A percentile compares a stretch with the other conserved stretches of the same genome.
phyloP scores from a whole-genome alignment of 2,113 vertebrate species.

The Peucedramus taeniatus region DNA sequence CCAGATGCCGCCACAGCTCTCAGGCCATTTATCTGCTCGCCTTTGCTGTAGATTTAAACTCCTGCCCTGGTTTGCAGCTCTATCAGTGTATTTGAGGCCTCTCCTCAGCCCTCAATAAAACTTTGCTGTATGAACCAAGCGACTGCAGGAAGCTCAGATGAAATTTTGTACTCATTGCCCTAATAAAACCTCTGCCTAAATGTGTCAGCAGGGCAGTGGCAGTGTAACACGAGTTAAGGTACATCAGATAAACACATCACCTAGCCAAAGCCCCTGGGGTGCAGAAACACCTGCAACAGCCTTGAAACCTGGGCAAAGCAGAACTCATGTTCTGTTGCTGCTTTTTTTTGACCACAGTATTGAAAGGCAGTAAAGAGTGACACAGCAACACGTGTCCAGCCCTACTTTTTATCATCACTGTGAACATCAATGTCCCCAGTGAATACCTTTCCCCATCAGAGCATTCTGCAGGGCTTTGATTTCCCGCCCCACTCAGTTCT shows the following conservation, averaged over 20 bases:
- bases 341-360: not conserved
- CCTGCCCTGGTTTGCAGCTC: not conserved
- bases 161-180: not conserved
- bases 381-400: rapidly evolving
- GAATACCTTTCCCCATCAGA: not conserved
- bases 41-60: not conserved
- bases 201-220: not conserved
- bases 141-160: not conserved
- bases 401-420: not conserved
- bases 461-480: not conserved
- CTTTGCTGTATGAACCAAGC: not conserved
- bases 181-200: not conserved
- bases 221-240: rapidly evolving
- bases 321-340: rapidly evolving
- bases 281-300: not conserved
- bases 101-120: not conserved
- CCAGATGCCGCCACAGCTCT: rapidly evolving
- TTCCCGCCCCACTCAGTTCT: not conserved
- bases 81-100: not conserved
- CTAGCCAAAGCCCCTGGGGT: not conserved
- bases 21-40: not conserved
- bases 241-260: not conserved
- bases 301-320: not conserved
- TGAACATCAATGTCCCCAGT: rapidly evolving
- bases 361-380: not conserved